Percentiles rank a stretch among this genome's conserved stretches.
Conservation (phyloP, 1,140 invertebrate genomes). For the Diuraphis noxia region DNA sequence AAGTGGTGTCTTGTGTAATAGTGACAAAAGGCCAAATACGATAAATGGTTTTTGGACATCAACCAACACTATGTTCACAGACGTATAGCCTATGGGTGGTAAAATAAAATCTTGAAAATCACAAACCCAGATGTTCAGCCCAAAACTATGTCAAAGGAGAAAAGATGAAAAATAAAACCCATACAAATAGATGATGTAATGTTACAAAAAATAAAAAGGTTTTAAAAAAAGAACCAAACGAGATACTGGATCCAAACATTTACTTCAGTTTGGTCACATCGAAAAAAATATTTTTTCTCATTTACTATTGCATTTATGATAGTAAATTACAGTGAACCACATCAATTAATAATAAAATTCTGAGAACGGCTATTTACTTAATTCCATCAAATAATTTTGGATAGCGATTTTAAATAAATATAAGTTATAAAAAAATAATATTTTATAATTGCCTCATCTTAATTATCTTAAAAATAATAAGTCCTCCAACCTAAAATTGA, state of each 20-base stretch:
- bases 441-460: no score
- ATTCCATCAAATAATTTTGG: not conserved
- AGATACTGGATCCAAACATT: not conserved
- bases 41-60: conserved; percentile 28
- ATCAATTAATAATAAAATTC: no score
- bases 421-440: no score
- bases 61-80: conserved; percentile 21
- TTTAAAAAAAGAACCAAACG: no score
- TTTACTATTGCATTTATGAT: no score
- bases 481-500: no score
- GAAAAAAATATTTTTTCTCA: not conserved
- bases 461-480: no score
- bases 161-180: not conserved
- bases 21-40: conserved; percentile 15
- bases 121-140: not conserved
- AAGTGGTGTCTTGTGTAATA: not conserved
- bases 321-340: no score
- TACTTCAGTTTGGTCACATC: no score
- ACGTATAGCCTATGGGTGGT: not conserved
- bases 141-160: not conserved
- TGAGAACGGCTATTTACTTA: no score
- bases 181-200: not conserved
- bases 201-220: not conserved
- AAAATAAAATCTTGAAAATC: not conserved
- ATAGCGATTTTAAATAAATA: not conserved